Evolutionary conservation across 2,113 vertebrate genomes (phyloP).

Genomic region (Ochotona princeps): DNA sequence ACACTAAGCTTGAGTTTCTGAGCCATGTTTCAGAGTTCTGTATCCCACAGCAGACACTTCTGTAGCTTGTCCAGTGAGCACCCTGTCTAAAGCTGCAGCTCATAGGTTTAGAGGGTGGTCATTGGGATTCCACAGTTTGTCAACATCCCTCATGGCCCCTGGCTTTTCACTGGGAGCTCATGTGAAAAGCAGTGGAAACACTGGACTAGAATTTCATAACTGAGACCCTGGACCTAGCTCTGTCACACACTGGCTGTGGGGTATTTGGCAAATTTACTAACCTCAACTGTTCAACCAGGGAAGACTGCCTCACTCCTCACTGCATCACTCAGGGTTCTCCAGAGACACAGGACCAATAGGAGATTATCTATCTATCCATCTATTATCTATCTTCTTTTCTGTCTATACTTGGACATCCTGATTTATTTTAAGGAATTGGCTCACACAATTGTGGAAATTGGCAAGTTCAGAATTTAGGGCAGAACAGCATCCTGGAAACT

Average conservation of each 20-base stretch:
- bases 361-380: too few relatives aligned
- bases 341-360: neutral
- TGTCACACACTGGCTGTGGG: neutral
- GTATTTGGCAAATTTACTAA: neutral
- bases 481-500: neutral
- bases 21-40: neutral
- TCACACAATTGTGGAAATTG: neutral
- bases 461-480: neutral
- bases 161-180: neutral
- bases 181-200: neutral
- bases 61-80: neutral
- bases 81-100: fast-evolving
- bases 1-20: neutral
- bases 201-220: neutral
- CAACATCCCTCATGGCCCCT: neutral
- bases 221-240: neutral
- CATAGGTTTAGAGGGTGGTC: fast-evolving
- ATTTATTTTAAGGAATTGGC: neutral
- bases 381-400: too few relatives aligned
- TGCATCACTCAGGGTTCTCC: neutral
- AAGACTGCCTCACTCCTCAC: neutral
- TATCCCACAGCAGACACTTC: neutral
- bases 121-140: too few relatives aligned
- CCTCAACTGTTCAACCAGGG: neutral
- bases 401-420: neutral